phyloP scores from a whole-genome alignment of 2,113 vertebrate species.

The Leptocoma aspasia region DNA sequence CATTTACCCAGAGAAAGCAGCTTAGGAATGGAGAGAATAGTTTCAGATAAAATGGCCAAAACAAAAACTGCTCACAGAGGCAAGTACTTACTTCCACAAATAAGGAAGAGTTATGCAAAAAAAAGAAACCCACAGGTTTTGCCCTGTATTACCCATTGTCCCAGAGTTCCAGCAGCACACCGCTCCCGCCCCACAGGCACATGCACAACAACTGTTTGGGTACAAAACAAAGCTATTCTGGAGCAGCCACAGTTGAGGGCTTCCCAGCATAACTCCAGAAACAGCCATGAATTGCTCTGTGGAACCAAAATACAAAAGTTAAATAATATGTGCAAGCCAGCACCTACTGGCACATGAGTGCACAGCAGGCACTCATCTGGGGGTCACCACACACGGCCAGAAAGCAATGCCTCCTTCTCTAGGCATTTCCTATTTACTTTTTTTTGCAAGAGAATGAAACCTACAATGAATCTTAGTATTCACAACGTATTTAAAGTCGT shows the following conservation, averaged over 20 bases:
- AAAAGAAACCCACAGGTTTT: not conserved
- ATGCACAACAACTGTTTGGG: not conserved
- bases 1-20: not conserved
- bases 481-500: not conserved
- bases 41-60: not conserved
- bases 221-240: not conserved
- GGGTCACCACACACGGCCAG: not conserved
- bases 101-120: not conserved
- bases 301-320: not conserved
- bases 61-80: not conserved
- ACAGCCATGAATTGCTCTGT: not conserved
- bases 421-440: not conserved
- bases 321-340: not conserved
- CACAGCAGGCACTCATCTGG: accelerated
- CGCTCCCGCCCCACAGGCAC: accelerated
- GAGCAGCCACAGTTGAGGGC: not conserved
- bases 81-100: not conserved
- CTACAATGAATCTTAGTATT: not conserved
- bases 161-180: not conserved
- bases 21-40: not conserved
- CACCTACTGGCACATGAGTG: not conserved
- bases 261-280: not conserved
- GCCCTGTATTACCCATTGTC: not conserved
- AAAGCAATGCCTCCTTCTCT: not conserved
- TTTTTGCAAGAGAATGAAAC: not conserved